Evolutionary conservation across 2,888 invertebrate species (phyloP).

Genomic region (Stenchaetothrips biformis): DNA sequence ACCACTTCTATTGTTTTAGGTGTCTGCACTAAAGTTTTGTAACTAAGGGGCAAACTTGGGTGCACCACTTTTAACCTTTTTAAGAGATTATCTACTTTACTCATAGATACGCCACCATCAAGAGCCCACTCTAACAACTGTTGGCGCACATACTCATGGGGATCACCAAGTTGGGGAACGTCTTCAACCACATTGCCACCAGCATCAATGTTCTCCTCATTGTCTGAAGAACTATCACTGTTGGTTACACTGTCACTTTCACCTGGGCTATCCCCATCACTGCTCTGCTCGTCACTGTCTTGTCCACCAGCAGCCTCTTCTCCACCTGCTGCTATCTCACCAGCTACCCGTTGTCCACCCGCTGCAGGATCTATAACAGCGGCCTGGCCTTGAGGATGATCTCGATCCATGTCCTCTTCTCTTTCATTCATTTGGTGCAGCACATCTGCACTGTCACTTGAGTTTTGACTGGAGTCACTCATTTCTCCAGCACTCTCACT

Average conservation of each 20-base stretch:
- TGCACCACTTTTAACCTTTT: neutral
- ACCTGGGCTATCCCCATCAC: neutral
- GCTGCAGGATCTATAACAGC: neutral
- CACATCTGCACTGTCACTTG: no score
- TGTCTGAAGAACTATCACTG: no score
- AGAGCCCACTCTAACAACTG: neutral
- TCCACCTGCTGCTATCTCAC: neutral
- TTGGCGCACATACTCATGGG: neutral
- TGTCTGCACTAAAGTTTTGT: neutral
- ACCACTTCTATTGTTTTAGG: neutral
- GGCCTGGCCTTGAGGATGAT: neutral
- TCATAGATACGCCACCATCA: neutral
- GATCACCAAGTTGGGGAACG: neutral
- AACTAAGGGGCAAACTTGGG: neutral
- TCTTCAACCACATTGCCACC: neutral
- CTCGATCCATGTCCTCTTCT: neutral
- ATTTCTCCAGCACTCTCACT: neutral
- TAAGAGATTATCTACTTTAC: constrained; percentile 5
- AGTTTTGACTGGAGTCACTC: no score
- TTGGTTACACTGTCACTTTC: neutral
- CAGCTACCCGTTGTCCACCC: no score
- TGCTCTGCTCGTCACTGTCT: neutral
- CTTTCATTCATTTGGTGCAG: neutral
- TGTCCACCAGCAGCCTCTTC: neutral
- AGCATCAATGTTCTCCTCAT: neutral